Evolutionary conservation across 2,888 invertebrate species (phyloP), one percentile per base, ranked within the genome.

Genomic region (Leucophora obtusa): DNA sequence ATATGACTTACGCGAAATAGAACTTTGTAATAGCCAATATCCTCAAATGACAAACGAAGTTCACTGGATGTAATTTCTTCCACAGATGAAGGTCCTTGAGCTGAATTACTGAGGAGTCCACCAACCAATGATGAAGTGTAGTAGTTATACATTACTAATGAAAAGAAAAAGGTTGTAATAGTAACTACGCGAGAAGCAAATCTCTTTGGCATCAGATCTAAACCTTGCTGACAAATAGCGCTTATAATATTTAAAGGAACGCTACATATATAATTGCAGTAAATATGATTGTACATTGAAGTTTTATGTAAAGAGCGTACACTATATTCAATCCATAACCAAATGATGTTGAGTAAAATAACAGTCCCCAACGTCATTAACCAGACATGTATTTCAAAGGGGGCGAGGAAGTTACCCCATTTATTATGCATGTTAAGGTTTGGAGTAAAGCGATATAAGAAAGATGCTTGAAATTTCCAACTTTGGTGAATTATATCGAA

Each of bases 71-170:
- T 83, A 24, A 90, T 85, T 62, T 89, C 87, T 14, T 85, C 85
- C 4, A 90, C 83, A 0, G 86, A 86, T 68, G 85, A 75, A 6
- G 90, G 90, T 0, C 90, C 90, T 47, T 85, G 85, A 28, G 84
- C 86, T 8, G 86, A 85, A n/a, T 85, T 87, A 53, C 87, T 89
- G 0, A 90, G 76, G 17, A 90, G 79, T 5, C 88, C 89, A n/a
- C 90, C 89, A 50, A 90, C 90, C 0, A 90, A 87, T 0, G 89
- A 89, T 8, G 90, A 90, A 5, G 90, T 90, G 63, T 90, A 90
- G 79, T 87, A 90, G 60, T 90, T 90, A 21, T 89, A 90, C 85
- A 90, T 85, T 9, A 90, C 83, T 11, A 90, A 59, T 0, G 88
- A 87, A 63, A 87, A 88, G 2, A 87, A 17, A 53, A 89, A 86